Conservation (phyloP, 2,888 invertebrate genomes). For the Oligia strigilis region DNA sequence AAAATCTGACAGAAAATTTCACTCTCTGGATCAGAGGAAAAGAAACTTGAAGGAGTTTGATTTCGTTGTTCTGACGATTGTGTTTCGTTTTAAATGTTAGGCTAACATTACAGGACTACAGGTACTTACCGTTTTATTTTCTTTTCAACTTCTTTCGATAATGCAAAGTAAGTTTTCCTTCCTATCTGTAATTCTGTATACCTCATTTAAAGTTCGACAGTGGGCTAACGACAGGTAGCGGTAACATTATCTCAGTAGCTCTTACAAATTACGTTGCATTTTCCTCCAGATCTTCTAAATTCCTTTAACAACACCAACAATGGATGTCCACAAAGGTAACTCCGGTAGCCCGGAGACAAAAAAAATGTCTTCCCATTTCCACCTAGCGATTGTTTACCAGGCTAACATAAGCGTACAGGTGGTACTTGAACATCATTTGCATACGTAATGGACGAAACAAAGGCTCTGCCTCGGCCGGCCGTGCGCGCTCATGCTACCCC, state of each 20-base stretch:
- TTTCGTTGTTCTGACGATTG: neutral
- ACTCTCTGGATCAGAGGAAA: neutral
- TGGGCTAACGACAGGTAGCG: conserved; percentile 43
- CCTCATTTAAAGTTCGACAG: conserved; percentile 18
- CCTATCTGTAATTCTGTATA: neutral
- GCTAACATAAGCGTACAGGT: conserved; percentile 85
- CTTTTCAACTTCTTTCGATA: neutral
- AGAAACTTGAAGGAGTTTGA: neutral
- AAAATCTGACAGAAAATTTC: neutral
- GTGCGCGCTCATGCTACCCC: conserved; percentile 83
- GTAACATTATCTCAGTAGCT: conserved; percentile 45
- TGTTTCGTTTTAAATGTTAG: neutral
- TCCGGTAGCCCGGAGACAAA: conserved; percentile 75
- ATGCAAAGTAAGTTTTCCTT: neutral
- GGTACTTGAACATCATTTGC: conserved; percentile 78
- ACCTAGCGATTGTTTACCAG: conserved; percentile 84
- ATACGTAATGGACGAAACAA: conserved; percentile 88
- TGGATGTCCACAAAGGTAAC: conserved; percentile 66
- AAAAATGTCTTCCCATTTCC: conserved; percentile 78
- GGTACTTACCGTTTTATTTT: neutral
- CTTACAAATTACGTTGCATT: conserved; percentile 59
- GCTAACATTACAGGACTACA: neutral
- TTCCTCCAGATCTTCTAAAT: conserved; percentile 55
- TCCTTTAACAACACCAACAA: conserved; percentile 62
- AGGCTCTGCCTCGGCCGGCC: conserved; percentile 79